A percentile compares a stretch with the other conserved stretches of the same genome.
Conservation (phyloP, 1,140 invertebrate genomes). For the Zophobas atratus region DNA sequence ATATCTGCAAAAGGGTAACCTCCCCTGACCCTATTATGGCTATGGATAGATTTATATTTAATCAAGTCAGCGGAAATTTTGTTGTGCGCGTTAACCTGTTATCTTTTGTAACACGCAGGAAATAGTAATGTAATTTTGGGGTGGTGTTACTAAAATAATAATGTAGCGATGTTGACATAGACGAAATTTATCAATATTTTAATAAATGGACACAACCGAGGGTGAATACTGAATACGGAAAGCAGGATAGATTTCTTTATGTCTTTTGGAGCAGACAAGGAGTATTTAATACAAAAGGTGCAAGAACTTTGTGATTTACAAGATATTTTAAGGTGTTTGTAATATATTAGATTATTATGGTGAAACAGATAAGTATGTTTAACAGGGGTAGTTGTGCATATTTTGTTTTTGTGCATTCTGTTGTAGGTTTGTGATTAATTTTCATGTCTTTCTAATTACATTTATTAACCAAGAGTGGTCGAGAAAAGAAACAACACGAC, state of each 20-base stretch:
- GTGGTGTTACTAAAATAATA: constrained; percentile 22
- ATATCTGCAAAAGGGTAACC: constrained; percentile 21
- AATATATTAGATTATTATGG: too few species aligned
- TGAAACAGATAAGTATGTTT: too few species aligned
- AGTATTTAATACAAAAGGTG: neutral
- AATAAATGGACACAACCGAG: neutral
- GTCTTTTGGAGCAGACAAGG: neutral
- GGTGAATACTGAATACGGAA: constrained; percentile 9
- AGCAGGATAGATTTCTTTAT: neutral
- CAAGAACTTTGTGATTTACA: neutral
- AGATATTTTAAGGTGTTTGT: too few species aligned
- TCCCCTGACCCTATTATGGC: constrained; percentile 12
- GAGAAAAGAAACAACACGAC: too few species aligned
- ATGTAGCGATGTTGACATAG: constrained; percentile 19
- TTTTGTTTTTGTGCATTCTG: too few species aligned
- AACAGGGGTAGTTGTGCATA: too few species aligned
- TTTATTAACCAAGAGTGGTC: too few species aligned
- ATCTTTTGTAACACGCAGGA: constrained; percentile 29
- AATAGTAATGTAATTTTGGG: constrained; percentile 22
- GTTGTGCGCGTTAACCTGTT: constrained; percentile 17
- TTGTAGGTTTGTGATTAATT: too few species aligned
- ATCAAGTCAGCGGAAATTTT: constrained; percentile 35
- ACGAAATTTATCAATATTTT: neutral
- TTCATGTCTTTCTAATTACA: too few species aligned
- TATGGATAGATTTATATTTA: constrained; percentile 27